A percentile compares a stretch with the other conserved stretches of the same genome.
These are phyloP conservation scores for Pungitius pungitius DNA, from an alignment of 2,113 vertebrate genomes.

Conservation along the genomic window DNA sequence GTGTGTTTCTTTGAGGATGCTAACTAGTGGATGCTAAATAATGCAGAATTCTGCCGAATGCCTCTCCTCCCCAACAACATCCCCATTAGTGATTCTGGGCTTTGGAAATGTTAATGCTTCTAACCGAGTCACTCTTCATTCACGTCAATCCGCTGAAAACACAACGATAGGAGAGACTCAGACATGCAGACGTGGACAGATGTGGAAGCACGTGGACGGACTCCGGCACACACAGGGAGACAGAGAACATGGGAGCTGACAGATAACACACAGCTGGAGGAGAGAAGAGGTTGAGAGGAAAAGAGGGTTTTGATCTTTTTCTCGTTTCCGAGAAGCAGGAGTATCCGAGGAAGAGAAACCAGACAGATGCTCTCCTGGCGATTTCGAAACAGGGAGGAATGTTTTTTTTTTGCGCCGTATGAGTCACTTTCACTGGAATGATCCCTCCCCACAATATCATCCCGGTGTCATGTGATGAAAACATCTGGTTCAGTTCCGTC, in stretches of 20 bases:
- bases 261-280: neutral
- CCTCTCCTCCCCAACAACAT: constrained; percentile 72
- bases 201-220: neutral
- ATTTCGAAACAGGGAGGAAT: neutral
- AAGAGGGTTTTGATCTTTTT: neutral
- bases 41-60: constrained; percentile 68
- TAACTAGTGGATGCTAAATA: constrained; percentile 69
- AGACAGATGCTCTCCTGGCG: no score
- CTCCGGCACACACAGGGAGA: constrained; percentile 7
- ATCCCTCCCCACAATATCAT: neutral
- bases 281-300: neutral
- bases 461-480: constrained; percentile 1
- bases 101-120: constrained; percentile 79
- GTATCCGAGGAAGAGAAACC: neutral
- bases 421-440: constrained; percentile 12
- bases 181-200: constrained; percentile 25
- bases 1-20: constrained; percentile 53
- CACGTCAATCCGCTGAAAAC: constrained; percentile 55
- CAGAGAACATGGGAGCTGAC: constrained; percentile 24
- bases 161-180: constrained; percentile 18
- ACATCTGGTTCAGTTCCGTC: neutral
- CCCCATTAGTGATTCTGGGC: constrained; percentile 67
- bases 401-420: neutral
- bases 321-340: neutral
- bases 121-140: constrained; percentile 70